Conservation (phyloP, 2,113 vertebrate species). For the Mellivora capensis region DNA sequence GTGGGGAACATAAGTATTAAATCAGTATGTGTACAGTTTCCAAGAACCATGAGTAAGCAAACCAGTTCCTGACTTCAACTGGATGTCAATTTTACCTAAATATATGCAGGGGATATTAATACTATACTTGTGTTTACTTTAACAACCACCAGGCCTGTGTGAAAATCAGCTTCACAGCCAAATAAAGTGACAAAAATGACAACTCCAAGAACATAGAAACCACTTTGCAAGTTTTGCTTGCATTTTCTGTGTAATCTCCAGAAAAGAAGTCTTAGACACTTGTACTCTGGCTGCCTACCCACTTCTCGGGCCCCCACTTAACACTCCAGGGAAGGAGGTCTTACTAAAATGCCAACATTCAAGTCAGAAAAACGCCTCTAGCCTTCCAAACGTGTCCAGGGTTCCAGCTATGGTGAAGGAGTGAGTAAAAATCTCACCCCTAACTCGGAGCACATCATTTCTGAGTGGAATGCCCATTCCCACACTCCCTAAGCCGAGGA, state of each 20-base stretch:
- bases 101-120: slow-evolving; percentile 76
- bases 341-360: not conserved
- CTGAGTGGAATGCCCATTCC: not conserved
- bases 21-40: slow-evolving; percentile 68
- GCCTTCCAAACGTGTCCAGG: not conserved
- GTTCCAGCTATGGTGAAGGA: not conserved
- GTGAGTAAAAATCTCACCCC: not conserved
- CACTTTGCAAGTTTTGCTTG: slow-evolving; percentile 68
- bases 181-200: slow-evolving; percentile 77
- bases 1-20: slow-evolving; percentile 62
- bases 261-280: not conserved
- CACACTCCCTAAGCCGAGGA: not conserved
- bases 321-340: not conserved
- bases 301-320: not conserved
- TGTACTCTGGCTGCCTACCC: not conserved
- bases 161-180: slow-evolving; percentile 77
- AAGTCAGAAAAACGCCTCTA: not conserved
- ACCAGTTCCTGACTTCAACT: slow-evolving; percentile 65
- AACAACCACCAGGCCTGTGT: slow-evolving; percentile 73
- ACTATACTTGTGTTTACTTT: slow-evolving; percentile 76
- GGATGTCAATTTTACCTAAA: slow-evolving; percentile 69
- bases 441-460: not conserved
- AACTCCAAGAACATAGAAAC: slow-evolving; percentile 76
- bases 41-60: slow-evolving; percentile 75
- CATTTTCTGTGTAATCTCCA: slow-evolving; percentile 61